Conservation (phyloP, 2,888 invertebrate genomes). For the Spisula subtruncata region DNA sequence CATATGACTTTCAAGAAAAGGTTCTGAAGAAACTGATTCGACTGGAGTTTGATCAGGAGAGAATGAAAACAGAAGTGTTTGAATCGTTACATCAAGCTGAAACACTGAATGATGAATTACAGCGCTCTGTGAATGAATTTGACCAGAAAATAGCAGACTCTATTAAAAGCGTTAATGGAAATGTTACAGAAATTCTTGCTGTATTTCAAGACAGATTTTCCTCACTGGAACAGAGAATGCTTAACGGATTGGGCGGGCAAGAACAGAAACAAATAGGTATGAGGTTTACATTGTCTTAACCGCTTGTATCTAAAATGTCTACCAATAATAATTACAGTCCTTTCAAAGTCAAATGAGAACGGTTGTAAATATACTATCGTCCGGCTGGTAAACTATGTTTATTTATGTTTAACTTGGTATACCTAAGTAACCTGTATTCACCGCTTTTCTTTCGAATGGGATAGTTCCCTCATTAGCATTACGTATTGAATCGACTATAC, state of each 20-base stretch:
- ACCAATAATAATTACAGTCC: no score
- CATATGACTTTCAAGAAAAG: slow-evolving; percentile 1
- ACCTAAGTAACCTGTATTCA: no score
- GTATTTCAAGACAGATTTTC: neutral
- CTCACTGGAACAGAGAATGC: neutral
- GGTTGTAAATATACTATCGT: no score
- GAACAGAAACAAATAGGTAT: no score
- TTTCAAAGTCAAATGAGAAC: no score
- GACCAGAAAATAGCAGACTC: neutral
- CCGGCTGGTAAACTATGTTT: no score
- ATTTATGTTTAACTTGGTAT: no score
- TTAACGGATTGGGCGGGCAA: neutral
- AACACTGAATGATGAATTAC: neutral
- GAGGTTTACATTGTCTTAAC: no score
- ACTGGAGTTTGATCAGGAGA: neutral
- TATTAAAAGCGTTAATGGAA: neutral
- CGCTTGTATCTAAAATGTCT: no score
- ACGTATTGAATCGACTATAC: no score
- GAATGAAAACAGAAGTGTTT: neutral
- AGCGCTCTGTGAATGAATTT: neutral
- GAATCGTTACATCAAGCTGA: neutral
- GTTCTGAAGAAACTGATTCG: neutral
- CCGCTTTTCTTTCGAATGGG: no score
- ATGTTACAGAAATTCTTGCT: neutral
- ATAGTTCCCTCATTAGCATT: no score